A percentile compares a stretch with the other conserved stretches of the same genome.
Conservation (phyloP, 2,797 vertebrate genomes). For the Neostethus bicornis region DNA sequence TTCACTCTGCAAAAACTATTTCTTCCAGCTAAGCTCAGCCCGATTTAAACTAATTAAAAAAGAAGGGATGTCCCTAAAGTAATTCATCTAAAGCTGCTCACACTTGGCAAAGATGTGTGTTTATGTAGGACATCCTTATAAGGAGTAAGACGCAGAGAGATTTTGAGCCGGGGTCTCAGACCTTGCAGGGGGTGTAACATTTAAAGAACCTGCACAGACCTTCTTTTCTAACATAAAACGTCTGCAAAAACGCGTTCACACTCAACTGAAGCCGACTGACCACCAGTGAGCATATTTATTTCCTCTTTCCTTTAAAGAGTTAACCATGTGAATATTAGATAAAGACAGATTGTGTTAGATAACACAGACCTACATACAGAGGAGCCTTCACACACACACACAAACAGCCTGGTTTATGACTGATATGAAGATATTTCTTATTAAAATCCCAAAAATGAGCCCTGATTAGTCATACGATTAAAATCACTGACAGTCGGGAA, state of each 20-base stretch:
- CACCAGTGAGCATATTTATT: neutral
- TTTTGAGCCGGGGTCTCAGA: constrained; percentile 7
- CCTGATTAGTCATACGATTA: neutral
- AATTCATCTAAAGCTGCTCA: neutral
- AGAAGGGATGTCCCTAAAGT: neutral
- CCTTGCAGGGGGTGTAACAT: neutral
- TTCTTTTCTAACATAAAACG: neutral
- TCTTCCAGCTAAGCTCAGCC: neutral
- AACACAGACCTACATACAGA: constrained; percentile 65
- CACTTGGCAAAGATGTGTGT: constrained; percentile 2
- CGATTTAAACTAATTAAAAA: constrained; percentile 1
- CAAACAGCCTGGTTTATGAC: constrained; percentile 13
- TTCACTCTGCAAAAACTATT: neutral
- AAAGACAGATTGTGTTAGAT: constrained; percentile 73
- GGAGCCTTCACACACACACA: constrained; percentile 29
- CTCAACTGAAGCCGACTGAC: neutral
- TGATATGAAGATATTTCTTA: constrained; percentile 16
- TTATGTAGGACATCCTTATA: neutral
- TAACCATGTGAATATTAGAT: constrained; percentile 68
- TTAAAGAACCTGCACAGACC: constrained; percentile 2
- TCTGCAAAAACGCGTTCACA: neutral
- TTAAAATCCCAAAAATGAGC: neutral
- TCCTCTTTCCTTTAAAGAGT: constrained; percentile 24
- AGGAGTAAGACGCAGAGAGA: neutral
- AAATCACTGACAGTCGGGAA: neutral